Conservation (phyloP, 2,888 invertebrate genomes). For the Sisyra terminalis region DNA sequence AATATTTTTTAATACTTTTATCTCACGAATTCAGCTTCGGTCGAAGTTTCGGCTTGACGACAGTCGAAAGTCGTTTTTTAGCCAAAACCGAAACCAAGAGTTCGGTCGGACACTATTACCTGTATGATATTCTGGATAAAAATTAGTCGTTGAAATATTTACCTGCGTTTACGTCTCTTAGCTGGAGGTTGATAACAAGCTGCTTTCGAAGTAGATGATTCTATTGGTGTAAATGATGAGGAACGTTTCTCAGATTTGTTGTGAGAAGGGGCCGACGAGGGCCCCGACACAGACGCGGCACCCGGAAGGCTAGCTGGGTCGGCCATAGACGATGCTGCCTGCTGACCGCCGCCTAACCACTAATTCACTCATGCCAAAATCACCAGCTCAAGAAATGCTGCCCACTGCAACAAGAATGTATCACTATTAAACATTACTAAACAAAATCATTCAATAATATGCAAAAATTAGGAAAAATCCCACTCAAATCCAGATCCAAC, state of each 20-base stretch:
- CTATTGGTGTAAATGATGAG: slow-evolving; percentile 18
- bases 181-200: slow-evolving; percentile 33
- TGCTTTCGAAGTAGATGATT: slow-evolving; percentile 28
- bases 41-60: too few relatives aligned
- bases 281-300: slow-evolving; percentile 29
- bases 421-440: too few relatives aligned
- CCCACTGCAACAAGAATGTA: background rate
- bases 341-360: slow-evolving; percentile 40
- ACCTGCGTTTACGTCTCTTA: slow-evolving; percentile 20
- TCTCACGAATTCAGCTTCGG: too few relatives aligned
- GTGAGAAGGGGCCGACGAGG: slow-evolving; percentile 37
- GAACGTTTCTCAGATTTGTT: slow-evolving; percentile 30
- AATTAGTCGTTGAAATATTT: background rate
- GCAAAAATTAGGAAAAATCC: too few relatives aligned
- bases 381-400: slow-evolving; percentile 1
- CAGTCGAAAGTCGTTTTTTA: too few relatives aligned
- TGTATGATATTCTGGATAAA: background rate
- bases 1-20: too few relatives aligned
- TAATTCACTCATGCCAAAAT: slow-evolving; percentile 26
- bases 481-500: too few relatives aligned
- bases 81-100: too few relatives aligned
- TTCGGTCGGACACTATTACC: too few relatives aligned
- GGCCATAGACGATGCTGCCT: slow-evolving; percentile 82
- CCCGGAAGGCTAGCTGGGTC: slow-evolving; percentile 66
- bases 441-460: too few relatives aligned